Evolutionary conservation across 2,113 vertebrate genomes (phyloP), one percentile per base, ranked within the genome.

Genomic region (Nothobranchius kuhntae): DNA sequence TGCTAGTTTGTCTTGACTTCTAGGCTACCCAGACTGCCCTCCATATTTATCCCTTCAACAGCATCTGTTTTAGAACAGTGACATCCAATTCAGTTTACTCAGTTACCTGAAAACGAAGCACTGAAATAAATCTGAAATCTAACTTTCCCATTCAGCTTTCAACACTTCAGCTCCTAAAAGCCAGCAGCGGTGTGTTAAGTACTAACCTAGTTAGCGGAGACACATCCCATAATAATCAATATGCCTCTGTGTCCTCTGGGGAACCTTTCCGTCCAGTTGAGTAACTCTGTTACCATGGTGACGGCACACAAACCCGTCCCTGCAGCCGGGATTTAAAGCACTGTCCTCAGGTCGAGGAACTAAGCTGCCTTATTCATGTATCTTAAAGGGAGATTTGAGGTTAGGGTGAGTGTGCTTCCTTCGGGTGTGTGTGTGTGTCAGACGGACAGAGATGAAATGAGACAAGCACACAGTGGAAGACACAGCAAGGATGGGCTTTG

Each of bases 151-250:
- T 42, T 81, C 51, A 62, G 73, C 24, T 58, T 54, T 65, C 30
- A 64, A 40, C 60, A 13, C 44, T 14, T 13, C 42, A 63, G 35
- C 65, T 15, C 11, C 17, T 54, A 13, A 46, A 55, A 63, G 64
- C 9, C 48, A 65, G 73, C 51, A n/a, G 13, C 47, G 42, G 71
- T 65, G 57, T 73, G 65, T 59, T 71, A 64, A 75, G 64, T 47
- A 40, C 53, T 69, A 66, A 81, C 77, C 76, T 59, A 77, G 68
- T 66, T 73, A 68, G 50, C 61, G 65, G 65, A 40, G 53, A 60
- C 54, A 55, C 59, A 86, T 84, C 73, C 81, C 73, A 82, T 78
- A 84, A 80, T 77, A 81, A 75, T 81, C 77, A 61, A 70, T 56
- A 26, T 73, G 47, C 65, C 73, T 76, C 59, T 5, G 14, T 56